Base-by-base conservation (phyloP, 2,797 vertebrate genomes). In the Aldrovandia affinis region DNA sequence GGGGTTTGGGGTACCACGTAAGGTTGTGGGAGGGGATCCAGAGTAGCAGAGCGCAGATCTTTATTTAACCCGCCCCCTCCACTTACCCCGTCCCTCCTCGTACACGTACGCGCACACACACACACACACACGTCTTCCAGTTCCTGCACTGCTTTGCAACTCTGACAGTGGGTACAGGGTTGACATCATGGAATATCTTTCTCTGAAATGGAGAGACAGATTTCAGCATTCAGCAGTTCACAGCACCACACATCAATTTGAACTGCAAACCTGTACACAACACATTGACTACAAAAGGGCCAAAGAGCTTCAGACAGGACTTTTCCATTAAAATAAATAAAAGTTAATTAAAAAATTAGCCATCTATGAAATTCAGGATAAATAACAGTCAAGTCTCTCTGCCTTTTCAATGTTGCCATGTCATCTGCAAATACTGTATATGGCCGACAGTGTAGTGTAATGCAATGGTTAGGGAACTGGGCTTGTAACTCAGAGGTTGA, bases 111-210 rank as follows among this genome's bases (percentile, higher is more conserved):
- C 33, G 86, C 83, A 83, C 30, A 39, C 73, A 73, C 80, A 82
- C 77, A 80, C 33, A 88, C 83, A 83, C 68, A 79, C 78, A 86
- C 55, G 84, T 36, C 47, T 85, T 87, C 81, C 85, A 85, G 85
- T 83, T 85, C 75, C 73, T 83, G 83, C 33, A 47, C 50, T 39
- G 81, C 57, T 28, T 84, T 80, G 47, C 59, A 52, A 83, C 63
- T 79, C 68, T 47, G 82, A 78, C 68, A 87, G 57, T 52, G 28
- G 9, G 33, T 9, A 83, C 25, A 54, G 42, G 70, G 81, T 68
- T 47, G 47, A 22, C 9, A 50, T 91, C 90, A 91, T 78, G 86
- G 86, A 80, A 83, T 78, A 33, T 87, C 88, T 84, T 86, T 84
- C 78, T 90, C 90, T 91, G 73, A 54, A 86, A 52, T 18, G 36